phyloP scores from a whole-genome alignment of 2,888 invertebrate genomes.

The Asteroscopus sphinx region DNA sequence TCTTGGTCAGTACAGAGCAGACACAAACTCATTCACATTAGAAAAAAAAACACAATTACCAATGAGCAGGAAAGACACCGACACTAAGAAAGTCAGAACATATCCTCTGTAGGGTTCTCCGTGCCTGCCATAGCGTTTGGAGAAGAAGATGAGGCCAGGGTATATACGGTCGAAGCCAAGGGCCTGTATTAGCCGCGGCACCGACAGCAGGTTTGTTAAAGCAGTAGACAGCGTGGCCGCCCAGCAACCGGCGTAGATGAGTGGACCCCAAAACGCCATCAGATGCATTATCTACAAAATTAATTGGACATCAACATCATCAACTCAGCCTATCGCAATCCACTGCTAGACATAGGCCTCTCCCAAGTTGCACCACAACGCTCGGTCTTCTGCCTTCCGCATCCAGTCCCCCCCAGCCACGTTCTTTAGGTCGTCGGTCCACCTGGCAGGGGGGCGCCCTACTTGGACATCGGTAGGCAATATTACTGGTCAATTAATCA shows the following conservation, averaged over 20 bases:
- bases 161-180: conserved; percentile 97
- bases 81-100: conserved; percentile 96
- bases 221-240: conserved; percentile 99
- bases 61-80: conserved; percentile 95
- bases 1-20: too few relatives aligned
- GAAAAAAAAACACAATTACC: conserved; percentile 87
- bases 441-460: too few relatives aligned
- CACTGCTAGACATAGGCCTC: too few relatives aligned
- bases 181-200: conserved; percentile 96
- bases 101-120: conserved; percentile 97
- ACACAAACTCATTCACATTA: too few relatives aligned
- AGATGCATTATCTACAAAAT: conserved; percentile 93
- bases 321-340: too few relatives aligned
- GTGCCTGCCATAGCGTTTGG: conserved; percentile 95
- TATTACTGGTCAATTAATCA: too few relatives aligned
- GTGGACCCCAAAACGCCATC: conserved; percentile 95
- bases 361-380: too few relatives aligned
- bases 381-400: too few relatives aligned
- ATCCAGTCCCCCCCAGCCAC: too few relatives aligned
- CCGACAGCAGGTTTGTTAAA: conserved; percentile 97
- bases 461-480: too few relatives aligned
- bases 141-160: conserved; percentile 97
- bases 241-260: conserved; percentile 98
- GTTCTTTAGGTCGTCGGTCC: too few relatives aligned
- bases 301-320: too few relatives aligned